These are phyloP conservation scores for Netelia fuscicornis DNA, from an alignment of 2,888 invertebrate genomes.

Conservation along the genomic window DNA sequence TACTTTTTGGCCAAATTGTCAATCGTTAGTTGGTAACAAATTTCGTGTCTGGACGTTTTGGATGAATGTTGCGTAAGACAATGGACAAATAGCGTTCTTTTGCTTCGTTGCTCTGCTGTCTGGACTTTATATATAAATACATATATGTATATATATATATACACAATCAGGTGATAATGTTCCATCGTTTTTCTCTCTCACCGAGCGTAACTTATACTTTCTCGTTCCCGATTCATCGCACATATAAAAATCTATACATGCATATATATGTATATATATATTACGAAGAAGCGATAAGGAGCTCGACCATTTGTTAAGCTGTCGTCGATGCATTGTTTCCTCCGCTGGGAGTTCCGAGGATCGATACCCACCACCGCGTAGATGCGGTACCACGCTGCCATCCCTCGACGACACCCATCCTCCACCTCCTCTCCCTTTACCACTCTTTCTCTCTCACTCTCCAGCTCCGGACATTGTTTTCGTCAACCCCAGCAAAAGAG, in stretches of 20 bases:
- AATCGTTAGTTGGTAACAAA: too few relatives aligned
- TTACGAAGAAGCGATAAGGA: constrained; percentile 78
- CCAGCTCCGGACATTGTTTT: constrained; percentile 80
- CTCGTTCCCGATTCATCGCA: constrained; percentile 54
- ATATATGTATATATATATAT: neutral
- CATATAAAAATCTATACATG: constrained; percentile 17
- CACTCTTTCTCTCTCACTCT: constrained; percentile 27
- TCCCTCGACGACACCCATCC: constrained; percentile 36
- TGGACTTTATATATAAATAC: too few relatives aligned
- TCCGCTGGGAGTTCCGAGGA: constrained; percentile 71
- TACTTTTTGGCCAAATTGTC: too few relatives aligned
- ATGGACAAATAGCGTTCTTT: too few relatives aligned
- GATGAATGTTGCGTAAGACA: too few relatives aligned
- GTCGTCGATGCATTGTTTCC: constrained; percentile 82
- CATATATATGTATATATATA: neutral
- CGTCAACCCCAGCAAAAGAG: constrained; percentile 74
- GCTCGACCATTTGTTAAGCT: constrained; percentile 83
- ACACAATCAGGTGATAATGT: constrained; percentile 60
- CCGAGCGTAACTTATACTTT: constrained; percentile 60
- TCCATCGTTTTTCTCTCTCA: constrained; percentile 46
- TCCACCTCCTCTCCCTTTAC: too few relatives aligned
- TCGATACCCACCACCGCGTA: constrained; percentile 77
- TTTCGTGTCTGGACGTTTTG: too few relatives aligned
- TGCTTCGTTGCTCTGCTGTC: too few relatives aligned
- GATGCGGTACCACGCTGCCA: constrained; percentile 6